phyloP scores from a whole-genome alignment of 2,797 vertebrate genomes.

The Epinephelus awoara region DNA sequence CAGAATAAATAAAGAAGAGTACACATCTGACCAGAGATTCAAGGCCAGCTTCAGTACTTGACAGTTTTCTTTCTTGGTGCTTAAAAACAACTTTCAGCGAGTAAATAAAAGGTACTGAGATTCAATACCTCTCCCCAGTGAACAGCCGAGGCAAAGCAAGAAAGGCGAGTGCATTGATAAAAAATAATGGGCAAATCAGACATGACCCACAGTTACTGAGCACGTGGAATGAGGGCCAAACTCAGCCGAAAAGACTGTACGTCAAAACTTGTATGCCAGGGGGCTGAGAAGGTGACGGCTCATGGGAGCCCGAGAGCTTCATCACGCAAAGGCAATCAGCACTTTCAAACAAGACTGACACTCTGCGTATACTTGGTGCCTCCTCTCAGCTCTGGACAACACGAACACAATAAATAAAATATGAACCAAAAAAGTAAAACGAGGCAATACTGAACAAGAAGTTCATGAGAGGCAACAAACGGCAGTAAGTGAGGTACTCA shows the following conservation, averaged over 20 bases:
- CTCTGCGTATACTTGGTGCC: not conserved
- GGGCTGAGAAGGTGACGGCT: not conserved
- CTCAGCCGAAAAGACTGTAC: not conserved
- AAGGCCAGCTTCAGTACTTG: not conserved
- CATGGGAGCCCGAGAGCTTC: constrained; percentile 10
- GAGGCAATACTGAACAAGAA: not conserved
- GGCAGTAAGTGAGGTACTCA: not conserved
- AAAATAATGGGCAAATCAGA: not conserved
- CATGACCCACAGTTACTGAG: not conserved
- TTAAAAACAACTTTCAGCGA: not conserved
- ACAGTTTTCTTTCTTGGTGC: not conserved
- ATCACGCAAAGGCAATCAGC: not conserved
- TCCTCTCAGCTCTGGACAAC: not conserved
- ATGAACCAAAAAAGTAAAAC: not conserved
- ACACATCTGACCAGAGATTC: not conserved
- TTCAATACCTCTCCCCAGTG: not conserved
- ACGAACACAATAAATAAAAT: not conserved
- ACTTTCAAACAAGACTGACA: not conserved
- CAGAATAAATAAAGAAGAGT: not conserved
- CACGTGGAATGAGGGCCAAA: constrained; percentile 9
- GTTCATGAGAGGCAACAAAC: not conserved
- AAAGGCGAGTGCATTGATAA: not conserved
- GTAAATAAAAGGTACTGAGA: not conserved
- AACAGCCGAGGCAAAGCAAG: not conserved
- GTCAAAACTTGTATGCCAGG: constrained; percentile 24